Evolutionary conservation across 1,140 invertebrate genomes (phyloP), one percentile per base, ranked within the genome.

Genomic region (Pteromalus puparum): DNA sequence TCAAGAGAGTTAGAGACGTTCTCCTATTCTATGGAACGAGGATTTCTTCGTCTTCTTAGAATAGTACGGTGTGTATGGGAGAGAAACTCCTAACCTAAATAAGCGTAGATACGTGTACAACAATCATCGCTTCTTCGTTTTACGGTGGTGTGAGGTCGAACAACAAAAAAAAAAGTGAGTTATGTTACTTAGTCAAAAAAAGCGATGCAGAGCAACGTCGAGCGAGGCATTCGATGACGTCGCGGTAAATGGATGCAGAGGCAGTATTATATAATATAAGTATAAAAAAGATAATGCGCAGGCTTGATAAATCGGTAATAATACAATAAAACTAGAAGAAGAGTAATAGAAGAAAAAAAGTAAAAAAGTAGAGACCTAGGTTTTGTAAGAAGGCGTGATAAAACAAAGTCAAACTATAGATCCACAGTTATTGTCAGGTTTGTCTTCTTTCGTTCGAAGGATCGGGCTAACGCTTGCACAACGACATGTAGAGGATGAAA

Each of bases 401-500:
- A 84, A 67, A 67, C 65, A 78, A 53, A 72, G 0, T 15, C 26
- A 78, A 13, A 46, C 61, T 77, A 84, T 80, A 81, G 68, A 81
- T 80, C 26, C 72, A 80, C 48, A 80, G 38, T 81, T 67, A 84
- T 74, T 67, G 65, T 48, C 72, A 75, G 48, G 48, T 84, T 74
- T 70, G 1, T 80, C 77, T 84, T 81, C 70, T 74, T 77, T n/a
- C n/a, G 21, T 53, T 70, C 38, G 76, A 70, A 80, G 72, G 70
- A 13, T 70, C 53, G 68, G 75, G 26, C 1, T 70, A 53, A 84
- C 65, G 48, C 72, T 84, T 81, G 70, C 83, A 84, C 85, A 86
- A 82, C 82, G 86, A 86, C 86, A 82, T 83, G 87, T 86, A 86
- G 86, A 88, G 88, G 86, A 87, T 87, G 87, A 87, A 88, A 89